These are phyloP conservation scores for Callospermophilus lateralis DNA, from an alignment of 2,113 vertebrate genomes.

Conservation along the genomic window DNA sequence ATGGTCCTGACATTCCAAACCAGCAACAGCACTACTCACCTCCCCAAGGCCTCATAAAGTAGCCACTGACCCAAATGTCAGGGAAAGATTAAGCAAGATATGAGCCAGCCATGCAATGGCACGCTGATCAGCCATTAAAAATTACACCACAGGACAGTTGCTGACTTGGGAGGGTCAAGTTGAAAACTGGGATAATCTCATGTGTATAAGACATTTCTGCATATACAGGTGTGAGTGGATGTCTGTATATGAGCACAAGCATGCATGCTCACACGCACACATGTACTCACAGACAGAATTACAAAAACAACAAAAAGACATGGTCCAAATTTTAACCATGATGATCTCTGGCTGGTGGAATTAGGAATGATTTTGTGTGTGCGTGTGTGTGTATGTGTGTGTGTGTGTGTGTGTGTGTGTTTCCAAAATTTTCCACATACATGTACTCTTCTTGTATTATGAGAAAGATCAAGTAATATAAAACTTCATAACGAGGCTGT, in stretches of 20 bases:
- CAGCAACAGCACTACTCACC: neutral
- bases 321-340: neutral
- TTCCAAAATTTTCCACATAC: neutral
- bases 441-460: neutral
- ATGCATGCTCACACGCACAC: too few species aligned
- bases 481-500: neutral
- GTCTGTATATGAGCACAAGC: neutral
- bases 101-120: neutral
- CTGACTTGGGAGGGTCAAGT: neutral
- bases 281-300: neutral
- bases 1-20: neutral
- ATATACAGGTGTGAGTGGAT: neutral
- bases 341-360: neutral
- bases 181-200: neutral
- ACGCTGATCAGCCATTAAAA: neutral
- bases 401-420: neutral
- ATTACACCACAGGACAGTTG: neutral
- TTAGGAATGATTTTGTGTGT: neutral
- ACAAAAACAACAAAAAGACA: neutral
- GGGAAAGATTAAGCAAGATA: neutral
- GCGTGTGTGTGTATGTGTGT: neutral
- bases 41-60: neutral
- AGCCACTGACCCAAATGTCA: constrained; percentile 37
- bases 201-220: neutral
- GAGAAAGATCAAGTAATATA: neutral